Base-by-base conservation (phyloP, 2,888 invertebrate genomes). In the Odontocolon sp. region DNA sequence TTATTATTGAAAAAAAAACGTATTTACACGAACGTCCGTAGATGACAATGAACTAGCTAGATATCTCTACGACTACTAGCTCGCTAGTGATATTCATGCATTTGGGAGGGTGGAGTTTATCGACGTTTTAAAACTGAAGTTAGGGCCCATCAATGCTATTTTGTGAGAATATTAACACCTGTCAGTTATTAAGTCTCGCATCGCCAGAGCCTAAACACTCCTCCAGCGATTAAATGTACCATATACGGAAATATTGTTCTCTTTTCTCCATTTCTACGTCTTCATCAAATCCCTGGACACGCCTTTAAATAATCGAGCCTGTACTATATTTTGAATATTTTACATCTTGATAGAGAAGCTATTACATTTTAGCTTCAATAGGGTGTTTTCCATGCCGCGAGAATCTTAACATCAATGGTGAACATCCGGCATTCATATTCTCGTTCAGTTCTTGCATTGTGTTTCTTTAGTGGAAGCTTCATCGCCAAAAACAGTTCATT, bases 331-430 rank as follows among this genome's bases (percentile, higher is more conserved):
- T 8, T 73, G 9, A 45, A 73, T 68, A 61, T 45, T 67, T 47
- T 0, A 73, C 9, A 52, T 42, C 38, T 38, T 28, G 54, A 67
- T 61, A 21, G 31, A n/a, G n/a, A n/a, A n/a, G n/a, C n/a, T n/a
- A n/a, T n/a, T n/a, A n/a, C n/a, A n/a, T n/a, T n/a, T n/a, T n/a
- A n/a, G n/a, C n/a, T n/a, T n/a, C n/a, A n/a, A n/a, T n/a, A n/a
- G n/a, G n/a, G n/a, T n/a, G n/a, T n/a, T n/a, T n/a, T n/a, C n/a
- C n/a, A n/a, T n/a, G n/a, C n/a, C n/a, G n/a, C n/a, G n/a, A n/a
- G n/a, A n/a, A n/a, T n/a, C n/a, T n/a, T n/a, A n/a, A n/a, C n/a
- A n/a, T n/a, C n/a, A n/a, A n/a, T n/a, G n/a, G n/a, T n/a, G n/a
- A n/a, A n/a, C n/a, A n/a, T n/a, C n/a, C n/a, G n/a, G n/a, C n/a